Base-by-base conservation (phyloP, 2,797 vertebrate species). In the Notolepis coatsorum region DNA sequence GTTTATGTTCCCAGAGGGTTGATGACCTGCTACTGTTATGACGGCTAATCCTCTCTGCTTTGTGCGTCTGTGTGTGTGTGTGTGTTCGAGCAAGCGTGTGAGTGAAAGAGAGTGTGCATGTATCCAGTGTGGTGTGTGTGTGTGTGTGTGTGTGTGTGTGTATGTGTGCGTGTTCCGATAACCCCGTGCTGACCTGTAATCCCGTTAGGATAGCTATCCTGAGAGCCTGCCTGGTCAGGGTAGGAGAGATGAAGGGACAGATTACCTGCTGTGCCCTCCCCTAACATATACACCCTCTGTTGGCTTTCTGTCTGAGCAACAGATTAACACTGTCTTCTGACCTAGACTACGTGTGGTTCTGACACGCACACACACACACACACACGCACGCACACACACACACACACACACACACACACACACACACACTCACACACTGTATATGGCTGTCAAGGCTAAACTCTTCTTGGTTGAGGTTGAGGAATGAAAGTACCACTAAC, bases 161-260 rank as follows among this genome's bases (percentile, higher is more conserved):
- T 59, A 45, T 47, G 24, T 6, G 17, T n/a, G 48, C 18, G 18
- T 13, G 20, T 33, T 23, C 52, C 17, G 12, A 43, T 31, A 83
- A 82, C 30, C 83, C 73, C 68, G 62, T 68, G 63, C 61, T 60
- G 33, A 53, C 60, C 69, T 51, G 45, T 89, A 90, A 90, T 89
- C 83, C 84, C 68, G 51, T 88, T 85, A 84, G 57, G 33, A 53
- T 60, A 57, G 67, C 68, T 66, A 74, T 80, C 71, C 67, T 43
- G 48, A 74, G 63, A 78, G 35, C 66, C 20, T 30, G 17, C 58
- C 61, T 15, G 37, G 38, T 45, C 27, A 1, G 1, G 55, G 33
- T 65, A 59, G 81, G 66, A 18, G 43, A 61, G 76, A 81, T n/a
- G 75, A 68, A 70, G 38, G 79, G 75, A 82, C 62, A 84, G 84